Conservation (phyloP, 2,888 invertebrate species). For the Steromphala cineraria region DNA sequence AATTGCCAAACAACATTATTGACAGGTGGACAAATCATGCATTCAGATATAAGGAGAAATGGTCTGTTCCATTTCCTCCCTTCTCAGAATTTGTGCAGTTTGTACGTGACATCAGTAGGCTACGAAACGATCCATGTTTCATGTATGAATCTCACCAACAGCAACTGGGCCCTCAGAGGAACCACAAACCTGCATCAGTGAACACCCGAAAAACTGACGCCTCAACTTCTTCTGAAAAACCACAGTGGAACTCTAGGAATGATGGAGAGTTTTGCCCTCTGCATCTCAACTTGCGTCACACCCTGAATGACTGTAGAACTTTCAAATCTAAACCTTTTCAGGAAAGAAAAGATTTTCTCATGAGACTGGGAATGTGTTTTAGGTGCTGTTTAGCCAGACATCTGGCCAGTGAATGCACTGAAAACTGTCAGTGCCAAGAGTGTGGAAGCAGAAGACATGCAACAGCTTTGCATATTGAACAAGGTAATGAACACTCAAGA, state of each 20-base stretch:
- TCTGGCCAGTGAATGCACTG: slow-evolving; percentile 32
- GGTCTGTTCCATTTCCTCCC: slow-evolving; percentile 12
- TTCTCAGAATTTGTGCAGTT: slow-evolving; percentile 25
- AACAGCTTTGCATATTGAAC: neutral
- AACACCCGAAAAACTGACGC: neutral
- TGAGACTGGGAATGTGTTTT: too few relatives aligned
- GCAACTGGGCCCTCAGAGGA: neutral
- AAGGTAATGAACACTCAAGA: too few relatives aligned
- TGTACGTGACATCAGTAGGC: neutral
- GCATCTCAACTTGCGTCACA: too few relatives aligned
- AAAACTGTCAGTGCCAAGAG: neutral
- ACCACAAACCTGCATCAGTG: neutral
- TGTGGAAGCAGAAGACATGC: neutral
- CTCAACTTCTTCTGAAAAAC: too few relatives aligned
- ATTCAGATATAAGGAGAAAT: neutral
- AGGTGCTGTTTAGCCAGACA: too few relatives aligned
- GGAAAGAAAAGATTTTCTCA: neutral
- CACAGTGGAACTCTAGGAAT: too few relatives aligned
- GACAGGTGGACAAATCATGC: slow-evolving; percentile 30
- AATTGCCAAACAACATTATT: slow-evolving; percentile 24
- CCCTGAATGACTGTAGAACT: too few relatives aligned
- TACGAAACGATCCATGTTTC: slow-evolving; percentile 17
- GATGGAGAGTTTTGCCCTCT: neutral
- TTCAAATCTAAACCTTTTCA: neutral
- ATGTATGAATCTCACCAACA: neutral